Evolutionary conservation across 2,888 invertebrate genomes (phyloP).

Genomic region (Lasioglossum malachurum): DNA sequence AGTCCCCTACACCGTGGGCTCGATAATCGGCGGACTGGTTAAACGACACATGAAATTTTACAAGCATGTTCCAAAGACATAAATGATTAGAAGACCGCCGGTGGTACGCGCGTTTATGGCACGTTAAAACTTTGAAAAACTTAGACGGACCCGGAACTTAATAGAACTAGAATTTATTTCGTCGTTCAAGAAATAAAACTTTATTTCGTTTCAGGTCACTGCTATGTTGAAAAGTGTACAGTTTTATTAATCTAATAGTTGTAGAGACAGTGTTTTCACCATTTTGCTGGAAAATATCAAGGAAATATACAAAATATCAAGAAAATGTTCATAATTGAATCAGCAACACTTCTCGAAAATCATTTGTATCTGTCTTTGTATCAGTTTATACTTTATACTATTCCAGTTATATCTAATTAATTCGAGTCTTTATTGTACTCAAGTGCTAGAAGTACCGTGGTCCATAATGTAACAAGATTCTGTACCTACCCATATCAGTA

Average conservation of each 20-base stretch:
- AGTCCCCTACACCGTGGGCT: neutral
- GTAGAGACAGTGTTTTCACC: neutral
- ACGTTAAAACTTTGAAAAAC: slow-evolving; percentile 1
- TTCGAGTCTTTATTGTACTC: neutral
- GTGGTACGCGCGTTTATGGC: neutral
- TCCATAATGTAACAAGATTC: neutral
- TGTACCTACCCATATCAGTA: neutral
- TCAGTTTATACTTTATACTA: too few relatives aligned
- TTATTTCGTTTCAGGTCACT: neutral
- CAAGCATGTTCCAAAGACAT: neutral
- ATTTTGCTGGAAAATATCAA: neutral
- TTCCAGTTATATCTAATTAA: neutral
- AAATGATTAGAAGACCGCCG: neutral
- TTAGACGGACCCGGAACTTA: neutral
- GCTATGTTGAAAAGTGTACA: neutral
- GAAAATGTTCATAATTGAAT: too few relatives aligned
- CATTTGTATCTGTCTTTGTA: too few relatives aligned
- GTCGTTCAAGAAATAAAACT: neutral
- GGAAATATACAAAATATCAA: too few relatives aligned
- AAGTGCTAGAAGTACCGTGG: neutral
- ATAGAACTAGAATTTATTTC: neutral
- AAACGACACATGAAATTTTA: neutral
- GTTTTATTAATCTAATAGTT: neutral
- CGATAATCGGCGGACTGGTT: neutral
- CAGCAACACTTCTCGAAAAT: too few relatives aligned